Conservation (phyloP, 1,140 invertebrate genomes). For the Ostrea denselamellosa region DNA sequence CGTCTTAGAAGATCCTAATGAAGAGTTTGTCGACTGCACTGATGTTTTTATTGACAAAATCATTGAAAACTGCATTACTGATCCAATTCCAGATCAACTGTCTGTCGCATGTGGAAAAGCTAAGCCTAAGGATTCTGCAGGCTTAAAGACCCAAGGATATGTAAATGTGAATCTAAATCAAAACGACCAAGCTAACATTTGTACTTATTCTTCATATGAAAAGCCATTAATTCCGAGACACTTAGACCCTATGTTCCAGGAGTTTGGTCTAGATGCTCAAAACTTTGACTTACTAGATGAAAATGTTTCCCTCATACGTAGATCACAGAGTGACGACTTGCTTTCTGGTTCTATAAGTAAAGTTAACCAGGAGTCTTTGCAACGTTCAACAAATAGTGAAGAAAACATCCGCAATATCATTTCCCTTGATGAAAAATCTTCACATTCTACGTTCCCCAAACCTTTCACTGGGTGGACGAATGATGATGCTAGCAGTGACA, state of each 20-base stretch:
- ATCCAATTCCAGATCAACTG: not conserved
- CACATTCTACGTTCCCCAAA: not conserved
- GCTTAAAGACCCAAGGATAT: not conserved
- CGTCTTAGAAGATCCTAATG: not conserved
- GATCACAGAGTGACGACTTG: constrained; percentile 19
- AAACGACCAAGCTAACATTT: not conserved
- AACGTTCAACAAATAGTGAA: not conserved
- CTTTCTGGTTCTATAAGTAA: constrained; percentile 4
- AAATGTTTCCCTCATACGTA: constrained; percentile 1
- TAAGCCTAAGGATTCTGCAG: not conserved
- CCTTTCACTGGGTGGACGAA: not conserved
- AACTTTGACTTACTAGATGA: constrained; percentile 10
- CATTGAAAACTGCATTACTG: not conserved
- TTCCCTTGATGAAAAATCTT: not conserved
- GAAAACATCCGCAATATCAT: not conserved
- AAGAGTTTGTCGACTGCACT: constrained; percentile 12
- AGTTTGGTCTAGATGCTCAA: not conserved
- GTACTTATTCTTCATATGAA: not conserved
- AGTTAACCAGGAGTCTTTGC: not conserved
- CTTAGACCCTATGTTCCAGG: not conserved
- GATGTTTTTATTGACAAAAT: constrained; percentile 16
- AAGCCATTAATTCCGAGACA: not conserved
- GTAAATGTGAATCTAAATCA: not conserved
- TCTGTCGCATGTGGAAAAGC: not conserved
- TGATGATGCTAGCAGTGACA: not conserved